phyloP scores from a whole-genome alignment of 2,797 vertebrate species.

The Chrosomus eos region DNA sequence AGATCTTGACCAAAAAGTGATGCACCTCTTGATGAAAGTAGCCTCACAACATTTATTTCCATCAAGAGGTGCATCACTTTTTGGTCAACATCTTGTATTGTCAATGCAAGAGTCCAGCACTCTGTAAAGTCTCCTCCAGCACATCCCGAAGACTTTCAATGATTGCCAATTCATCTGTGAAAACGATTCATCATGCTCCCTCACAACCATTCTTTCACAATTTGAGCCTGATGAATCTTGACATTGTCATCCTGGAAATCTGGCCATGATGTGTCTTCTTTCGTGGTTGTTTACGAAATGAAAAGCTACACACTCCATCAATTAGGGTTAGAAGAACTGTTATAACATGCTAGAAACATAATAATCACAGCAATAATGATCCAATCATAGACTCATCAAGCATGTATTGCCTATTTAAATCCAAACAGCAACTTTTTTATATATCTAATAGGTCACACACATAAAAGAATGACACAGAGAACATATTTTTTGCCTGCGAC shows the following conservation, averaged over 20 bases:
- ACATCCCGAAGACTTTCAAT: background rate
- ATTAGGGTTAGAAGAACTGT: no score
- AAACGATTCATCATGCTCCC: background rate
- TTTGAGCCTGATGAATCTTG: no score
- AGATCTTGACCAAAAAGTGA: background rate
- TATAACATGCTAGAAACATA: no score
- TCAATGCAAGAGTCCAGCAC: background rate
- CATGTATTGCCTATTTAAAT: background rate
- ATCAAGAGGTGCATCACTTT: rapidly evolving
- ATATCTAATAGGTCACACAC: background rate
- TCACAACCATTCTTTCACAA: no score
- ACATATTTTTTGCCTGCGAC: background rate
- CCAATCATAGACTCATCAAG: no score
- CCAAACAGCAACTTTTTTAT: background rate
- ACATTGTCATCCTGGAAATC: no score
- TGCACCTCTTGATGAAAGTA: background rate
- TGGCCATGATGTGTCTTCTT: no score
- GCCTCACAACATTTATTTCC: background rate
- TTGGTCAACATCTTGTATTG: background rate
- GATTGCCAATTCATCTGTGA: background rate
- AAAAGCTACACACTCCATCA: no score
- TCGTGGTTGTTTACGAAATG: no score
- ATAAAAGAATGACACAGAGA: background rate
- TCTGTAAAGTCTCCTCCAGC: background rate
- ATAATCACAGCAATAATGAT: no score